These are phyloP conservation scores for Ectropis crepuscularia DNA, from an alignment of 2,888 invertebrate species.

Conservation along the genomic window DNA sequence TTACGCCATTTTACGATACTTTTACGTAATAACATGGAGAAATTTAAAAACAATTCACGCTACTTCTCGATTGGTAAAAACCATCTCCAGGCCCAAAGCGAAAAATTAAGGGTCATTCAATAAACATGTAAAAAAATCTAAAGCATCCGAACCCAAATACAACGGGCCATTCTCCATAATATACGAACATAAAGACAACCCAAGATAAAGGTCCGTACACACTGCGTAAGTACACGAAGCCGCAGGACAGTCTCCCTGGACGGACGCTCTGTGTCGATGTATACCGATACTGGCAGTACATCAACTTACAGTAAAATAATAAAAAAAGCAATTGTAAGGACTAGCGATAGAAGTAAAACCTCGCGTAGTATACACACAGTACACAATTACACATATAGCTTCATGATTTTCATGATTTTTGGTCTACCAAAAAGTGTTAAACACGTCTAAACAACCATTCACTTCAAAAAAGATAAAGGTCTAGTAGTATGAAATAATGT, in stretches of 20 bases:
- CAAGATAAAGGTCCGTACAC: conserved; percentile 32
- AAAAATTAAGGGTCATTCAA: conserved; percentile 30
- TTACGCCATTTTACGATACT: too few relatives aligned
- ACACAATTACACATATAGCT: too few relatives aligned
- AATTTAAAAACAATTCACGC: neutral
- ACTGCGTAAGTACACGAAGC: conserved; percentile 34
- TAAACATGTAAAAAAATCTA: conserved; percentile 26
- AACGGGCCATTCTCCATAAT: conserved; percentile 22
- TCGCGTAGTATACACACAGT: too few relatives aligned
- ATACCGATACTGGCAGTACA: conserved; percentile 15
- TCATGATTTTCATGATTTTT: too few relatives aligned
- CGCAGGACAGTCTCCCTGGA: conserved; percentile 29
- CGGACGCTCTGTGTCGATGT: conserved; percentile 18
- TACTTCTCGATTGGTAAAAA: neutral
- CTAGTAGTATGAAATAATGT: too few relatives aligned
- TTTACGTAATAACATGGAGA: too few relatives aligned
- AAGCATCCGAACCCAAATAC: conserved; percentile 27
- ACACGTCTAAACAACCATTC: too few relatives aligned
- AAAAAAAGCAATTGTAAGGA: neutral
- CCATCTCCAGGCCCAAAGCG: conserved; percentile 12
- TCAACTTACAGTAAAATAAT: neutral
- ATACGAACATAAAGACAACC: conserved; percentile 29
- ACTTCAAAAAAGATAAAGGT: too few relatives aligned
- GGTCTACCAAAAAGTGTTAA: too few relatives aligned
- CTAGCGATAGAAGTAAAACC: too few relatives aligned